Conservation (phyloP, 30 jellyfish, hydroid and myxozoan genomes). For the Turritopsis rubra region DNA sequence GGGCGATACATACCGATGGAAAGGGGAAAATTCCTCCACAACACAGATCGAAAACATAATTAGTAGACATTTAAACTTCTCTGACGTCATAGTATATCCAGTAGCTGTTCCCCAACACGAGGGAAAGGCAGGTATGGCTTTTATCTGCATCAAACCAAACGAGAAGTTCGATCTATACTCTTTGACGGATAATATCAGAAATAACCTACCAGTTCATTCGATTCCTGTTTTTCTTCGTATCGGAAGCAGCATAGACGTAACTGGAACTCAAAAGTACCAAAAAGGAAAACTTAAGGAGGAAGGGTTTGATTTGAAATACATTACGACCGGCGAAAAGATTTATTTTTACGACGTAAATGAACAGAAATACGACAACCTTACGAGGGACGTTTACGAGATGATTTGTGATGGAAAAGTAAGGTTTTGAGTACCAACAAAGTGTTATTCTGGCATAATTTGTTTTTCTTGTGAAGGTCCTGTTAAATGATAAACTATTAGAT, state of each 20-base stretch:
- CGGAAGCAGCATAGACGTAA: conserved; percentile 13
- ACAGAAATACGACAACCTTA: neutral
- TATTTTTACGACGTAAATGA: conserved; percentile 3
- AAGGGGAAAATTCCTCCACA: conserved; percentile 94
- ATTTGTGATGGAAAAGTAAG: neutral
- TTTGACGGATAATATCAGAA: conserved; percentile 30
- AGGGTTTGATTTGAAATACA: conserved; percentile 44
- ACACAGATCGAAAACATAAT: conserved; percentile 69
- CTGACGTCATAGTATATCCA: conserved; percentile 75
- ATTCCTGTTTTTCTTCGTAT: conserved; percentile 67
- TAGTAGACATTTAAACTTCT: conserved; percentile 33
- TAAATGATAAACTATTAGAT: no score
- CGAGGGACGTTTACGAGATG: neutral
- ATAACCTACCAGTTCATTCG: conserved; percentile 63
- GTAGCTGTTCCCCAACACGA: conserved; percentile 81
- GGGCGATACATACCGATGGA: conserved; percentile 97
- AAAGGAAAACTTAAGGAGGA: conserved; percentile 51
- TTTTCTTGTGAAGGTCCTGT: no score
- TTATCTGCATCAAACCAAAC: conserved; percentile 2
- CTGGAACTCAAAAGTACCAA: conserved; percentile 61
- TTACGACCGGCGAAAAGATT: conserved; percentile 34
- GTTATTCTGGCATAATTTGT: no score
- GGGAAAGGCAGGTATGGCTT: conserved; percentile 95
- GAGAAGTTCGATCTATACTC: conserved; percentile 32
- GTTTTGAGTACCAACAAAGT: no score